phyloP scores from a whole-genome alignment of 2,888 invertebrate genomes.

The Actias luna region DNA sequence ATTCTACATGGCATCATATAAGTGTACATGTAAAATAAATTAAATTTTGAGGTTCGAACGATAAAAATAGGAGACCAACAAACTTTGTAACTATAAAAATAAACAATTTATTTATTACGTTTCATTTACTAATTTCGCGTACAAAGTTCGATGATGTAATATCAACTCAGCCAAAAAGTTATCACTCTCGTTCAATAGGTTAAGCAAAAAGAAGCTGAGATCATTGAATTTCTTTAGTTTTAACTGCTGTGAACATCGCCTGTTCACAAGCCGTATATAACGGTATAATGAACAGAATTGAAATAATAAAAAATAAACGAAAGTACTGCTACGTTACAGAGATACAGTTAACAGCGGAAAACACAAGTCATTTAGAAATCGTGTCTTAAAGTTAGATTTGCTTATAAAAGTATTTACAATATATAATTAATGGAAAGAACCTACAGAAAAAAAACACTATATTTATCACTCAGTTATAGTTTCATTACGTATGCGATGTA shows the following conservation, averaged over 20 bases:
- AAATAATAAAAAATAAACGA: constrained; percentile 63
- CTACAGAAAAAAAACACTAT: not conserved
- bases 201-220: constrained; percentile 47
- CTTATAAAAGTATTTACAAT: not conserved
- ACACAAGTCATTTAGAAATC: constrained; percentile 1
- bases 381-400: not conserved
- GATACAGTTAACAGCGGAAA: constrained; percentile 46
- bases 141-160: constrained; percentile 73
- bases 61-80: not conserved
- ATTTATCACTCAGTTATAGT: not conserved
- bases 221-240: constrained; percentile 44
- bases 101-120: constrained; percentile 15
- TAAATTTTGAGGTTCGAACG: not conserved
- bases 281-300: constrained; percentile 64
- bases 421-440: too few species aligned
- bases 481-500: not conserved
- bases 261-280: constrained; percentile 45
- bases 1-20: not conserved
- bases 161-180: constrained; percentile 56
- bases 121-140: constrained; percentile 62
- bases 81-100: not conserved
- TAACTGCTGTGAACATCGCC: constrained; percentile 39
- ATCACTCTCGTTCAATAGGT: constrained; percentile 58
- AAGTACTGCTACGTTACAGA: constrained; percentile 43
- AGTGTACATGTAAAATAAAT: too few species aligned